Evolutionary conservation across 2,113 vertebrate species (phyloP).

Genomic region (Blennius ocellaris): DNA sequence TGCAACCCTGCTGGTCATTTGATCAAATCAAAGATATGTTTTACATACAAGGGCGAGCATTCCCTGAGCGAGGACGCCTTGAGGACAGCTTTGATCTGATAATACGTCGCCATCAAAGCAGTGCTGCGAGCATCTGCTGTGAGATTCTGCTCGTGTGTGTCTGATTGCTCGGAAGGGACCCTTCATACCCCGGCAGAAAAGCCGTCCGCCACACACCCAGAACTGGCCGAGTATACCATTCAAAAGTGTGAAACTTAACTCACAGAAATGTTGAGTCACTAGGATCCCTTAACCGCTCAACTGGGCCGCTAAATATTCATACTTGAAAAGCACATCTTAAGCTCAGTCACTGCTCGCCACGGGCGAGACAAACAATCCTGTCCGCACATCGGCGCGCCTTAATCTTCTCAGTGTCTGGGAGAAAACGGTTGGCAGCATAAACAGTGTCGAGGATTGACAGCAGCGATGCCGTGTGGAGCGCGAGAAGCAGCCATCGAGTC

Average conservation of each 20-base stretch:
- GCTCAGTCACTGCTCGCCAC: slow-evolving; percentile 15
- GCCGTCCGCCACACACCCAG: slow-evolving; percentile 1
- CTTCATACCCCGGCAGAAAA: not conserved
- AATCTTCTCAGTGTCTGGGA: slow-evolving; percentile 27
- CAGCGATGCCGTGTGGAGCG: not conserved
- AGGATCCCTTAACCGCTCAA: not conserved
- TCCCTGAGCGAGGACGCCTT: slow-evolving; percentile 17
- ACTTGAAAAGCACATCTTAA: slow-evolving; percentile 17
- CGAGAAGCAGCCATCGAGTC: slow-evolving; percentile 11
- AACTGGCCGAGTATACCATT: not conserved
- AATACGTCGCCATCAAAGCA: slow-evolving; percentile 41
- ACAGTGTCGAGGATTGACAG: slow-evolving; percentile 26
- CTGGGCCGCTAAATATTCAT: not conserved
- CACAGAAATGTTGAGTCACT: slow-evolving; percentile 15
- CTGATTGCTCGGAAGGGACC: not conserved
- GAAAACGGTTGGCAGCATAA: slow-evolving; percentile 37
- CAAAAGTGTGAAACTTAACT: slow-evolving; percentile 24
- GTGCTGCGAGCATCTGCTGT: slow-evolving; percentile 11
- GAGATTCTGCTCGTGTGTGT: not conserved
- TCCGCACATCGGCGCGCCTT: slow-evolving; percentile 18
- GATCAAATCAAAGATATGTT: slow-evolving; percentile 47
- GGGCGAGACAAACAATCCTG: slow-evolving; percentile 25
- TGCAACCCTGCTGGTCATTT: slow-evolving; percentile 19
- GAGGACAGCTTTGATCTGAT: slow-evolving; percentile 57
- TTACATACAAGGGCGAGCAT: slow-evolving; percentile 12